These are phyloP conservation scores for Sesia apiformis DNA, from an alignment of 2,888 invertebrate species.

Conservation along the genomic window DNA sequence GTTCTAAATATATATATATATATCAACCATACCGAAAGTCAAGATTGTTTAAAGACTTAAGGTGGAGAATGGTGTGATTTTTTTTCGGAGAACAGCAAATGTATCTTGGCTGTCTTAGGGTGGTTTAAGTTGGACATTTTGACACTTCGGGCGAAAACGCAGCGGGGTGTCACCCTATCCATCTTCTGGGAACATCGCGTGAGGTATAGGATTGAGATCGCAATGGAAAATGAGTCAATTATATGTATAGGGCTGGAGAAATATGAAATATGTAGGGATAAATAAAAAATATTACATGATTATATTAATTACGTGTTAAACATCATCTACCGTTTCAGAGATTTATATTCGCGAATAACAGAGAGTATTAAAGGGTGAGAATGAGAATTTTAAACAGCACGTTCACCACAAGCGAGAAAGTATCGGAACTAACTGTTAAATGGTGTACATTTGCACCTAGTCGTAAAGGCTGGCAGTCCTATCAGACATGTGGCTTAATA, in stretches of 20 bases:
- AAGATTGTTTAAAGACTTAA: background rate
- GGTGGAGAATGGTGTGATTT: background rate
- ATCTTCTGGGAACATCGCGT: constrained; percentile 62
- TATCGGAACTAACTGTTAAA: too few relatives aligned
- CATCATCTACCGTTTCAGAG: too few relatives aligned
- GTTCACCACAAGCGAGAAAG: too few relatives aligned
- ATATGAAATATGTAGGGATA: background rate
- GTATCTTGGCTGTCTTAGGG: constrained; percentile 28
- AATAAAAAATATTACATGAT: background rate
- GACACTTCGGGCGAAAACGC: constrained; percentile 68
- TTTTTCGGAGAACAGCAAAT: constrained; percentile 7
- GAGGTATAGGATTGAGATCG: constrained; percentile 53
- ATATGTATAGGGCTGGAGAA: constrained; percentile 7
- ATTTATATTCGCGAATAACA: too few relatives aligned
- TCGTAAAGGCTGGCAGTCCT: too few relatives aligned
- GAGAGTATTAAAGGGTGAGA: too few relatives aligned
- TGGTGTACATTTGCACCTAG: too few relatives aligned
- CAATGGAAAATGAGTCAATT: constrained; percentile 52
- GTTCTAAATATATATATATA: background rate
- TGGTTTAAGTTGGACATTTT: constrained; percentile 62
- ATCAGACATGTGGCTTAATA: too few relatives aligned
- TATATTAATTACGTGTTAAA: too few relatives aligned
- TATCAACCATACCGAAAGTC: too few relatives aligned
- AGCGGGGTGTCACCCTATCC: constrained; percentile 56
- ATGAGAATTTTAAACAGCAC: too few relatives aligned